Evolutionary conservation across 2,888 invertebrate species (phyloP).

Genomic region (Diloba caeruleocephala): DNA sequence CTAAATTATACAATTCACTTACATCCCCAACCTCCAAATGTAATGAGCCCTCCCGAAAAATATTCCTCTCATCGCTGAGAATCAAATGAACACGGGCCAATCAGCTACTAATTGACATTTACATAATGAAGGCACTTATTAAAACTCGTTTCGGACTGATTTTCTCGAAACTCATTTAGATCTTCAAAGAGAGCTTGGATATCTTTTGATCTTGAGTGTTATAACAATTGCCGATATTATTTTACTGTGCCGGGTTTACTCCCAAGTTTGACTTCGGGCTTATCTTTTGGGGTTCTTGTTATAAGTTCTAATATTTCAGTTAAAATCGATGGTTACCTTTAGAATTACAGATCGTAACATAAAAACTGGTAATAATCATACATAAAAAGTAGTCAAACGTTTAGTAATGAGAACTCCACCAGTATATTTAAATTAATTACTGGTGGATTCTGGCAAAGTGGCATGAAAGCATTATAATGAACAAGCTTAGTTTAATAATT

Average conservation of each 20-base stretch:
- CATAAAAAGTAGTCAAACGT: no score
- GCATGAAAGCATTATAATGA: no score
- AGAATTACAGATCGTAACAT: no score
- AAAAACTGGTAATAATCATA: no score
- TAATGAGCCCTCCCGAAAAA: constrained; percentile 16
- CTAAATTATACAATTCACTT: constrained; percentile 18
- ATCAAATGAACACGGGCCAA: constrained; percentile 19
- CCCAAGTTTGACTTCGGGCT: neutral
- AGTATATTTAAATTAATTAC: no score
- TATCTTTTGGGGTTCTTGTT: no score
- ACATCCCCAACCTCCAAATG: constrained; percentile 2
- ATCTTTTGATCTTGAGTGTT: constrained; percentile 14
- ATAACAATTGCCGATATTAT: constrained; percentile 7
- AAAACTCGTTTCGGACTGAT: constrained; percentile 11
- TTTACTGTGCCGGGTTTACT: neutral
- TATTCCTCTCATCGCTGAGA: neutral
- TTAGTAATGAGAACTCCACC: no score
- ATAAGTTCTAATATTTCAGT: no score
- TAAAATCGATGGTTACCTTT: no score
- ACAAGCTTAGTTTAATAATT: no score
- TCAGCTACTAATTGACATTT: constrained; percentile 39
- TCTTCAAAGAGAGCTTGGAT: neutral
- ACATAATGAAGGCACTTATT: constrained; percentile 36
- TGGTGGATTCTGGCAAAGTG: no score
- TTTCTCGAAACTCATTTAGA: constrained; percentile 14